Evolutionary conservation across 2,797 vertebrate genomes (phyloP), one percentile per base, ranked within the genome.

Genomic region (Tangara arthus): DNA sequence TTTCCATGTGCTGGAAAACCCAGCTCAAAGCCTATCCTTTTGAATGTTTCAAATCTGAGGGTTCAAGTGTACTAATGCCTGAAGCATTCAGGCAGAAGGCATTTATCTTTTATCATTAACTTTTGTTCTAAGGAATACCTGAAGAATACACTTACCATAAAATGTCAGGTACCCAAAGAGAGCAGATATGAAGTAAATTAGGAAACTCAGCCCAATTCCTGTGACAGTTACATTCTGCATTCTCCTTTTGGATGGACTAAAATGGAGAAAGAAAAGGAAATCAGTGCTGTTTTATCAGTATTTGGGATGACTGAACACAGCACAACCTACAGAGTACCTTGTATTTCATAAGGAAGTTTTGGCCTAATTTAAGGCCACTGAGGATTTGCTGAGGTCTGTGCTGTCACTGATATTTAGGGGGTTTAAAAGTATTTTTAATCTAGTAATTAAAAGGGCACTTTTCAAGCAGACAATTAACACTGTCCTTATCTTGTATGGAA

Each of bases 121-220:
- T 28, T 53, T 61, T 35, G 56, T 27, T 83, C 63, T 59, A 89
- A 55, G 86, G 55, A 79, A 73, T 18, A 82, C 34, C 24, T 86
- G 60, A 92, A 94, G 59, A 91, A 91, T 20, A 87, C 59, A 93
- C 98, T 97, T 97, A 99, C 99, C 97, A 64, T 99, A 99, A 98
- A 99, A 99, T 44, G 99, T 99, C 95, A 99, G 98, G 97, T 99
- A 99, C 39, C 99, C 99, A 96, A 99, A 99, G 55, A 99, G 96
- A 2, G 99, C 98, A 37, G 99, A 99, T 42, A 98, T 18, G 19
- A 99, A 98, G 97, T 99, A 99, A 93, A 99, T 76, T 41, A 98
- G 88, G 94, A 99, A 98, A 97, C 99, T 99, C 94, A 99, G 97
- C 83, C 97, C 93, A 87, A 99, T 98, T 65, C 98, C 97, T 75